These are phyloP conservation scores for Oscheius sp. DNA, from an alignment of 2,888 invertebrate genomes.

Conservation along the genomic window DNA sequence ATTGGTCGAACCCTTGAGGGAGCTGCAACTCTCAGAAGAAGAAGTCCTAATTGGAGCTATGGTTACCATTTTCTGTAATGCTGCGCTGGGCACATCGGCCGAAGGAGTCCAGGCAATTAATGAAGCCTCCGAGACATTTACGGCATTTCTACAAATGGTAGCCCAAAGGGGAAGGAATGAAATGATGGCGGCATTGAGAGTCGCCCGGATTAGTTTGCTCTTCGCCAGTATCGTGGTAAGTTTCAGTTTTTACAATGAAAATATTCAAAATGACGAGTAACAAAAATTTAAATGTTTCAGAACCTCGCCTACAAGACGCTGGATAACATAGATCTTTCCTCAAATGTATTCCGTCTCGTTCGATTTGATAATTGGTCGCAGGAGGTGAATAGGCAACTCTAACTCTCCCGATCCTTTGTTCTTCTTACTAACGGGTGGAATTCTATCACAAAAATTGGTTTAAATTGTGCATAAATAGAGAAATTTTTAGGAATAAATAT, in stretches of 20 bases:
- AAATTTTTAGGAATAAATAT: no score
- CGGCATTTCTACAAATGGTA: conserved; percentile 29
- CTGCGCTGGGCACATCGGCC: conserved; percentile 30
- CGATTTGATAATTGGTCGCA: conserved; percentile 41
- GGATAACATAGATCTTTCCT: conserved; percentile 49
- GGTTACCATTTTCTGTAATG: conserved; percentile 27
- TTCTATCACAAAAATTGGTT: no score
- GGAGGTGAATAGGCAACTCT: conserved; percentile 30
- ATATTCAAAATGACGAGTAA: no score
- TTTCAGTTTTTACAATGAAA: neutral
- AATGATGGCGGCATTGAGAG: conserved; percentile 31
- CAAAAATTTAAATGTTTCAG: conserved; percentile 32
- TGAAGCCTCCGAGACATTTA: conserved; percentile 41
- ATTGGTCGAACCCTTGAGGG: conserved; percentile 45
- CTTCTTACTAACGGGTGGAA: no score
- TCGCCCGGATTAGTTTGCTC: conserved; percentile 35
- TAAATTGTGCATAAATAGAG: no score
- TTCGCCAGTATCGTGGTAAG: conserved; percentile 30
- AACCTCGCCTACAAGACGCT: conserved; percentile 48
- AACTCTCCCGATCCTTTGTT: neutral
- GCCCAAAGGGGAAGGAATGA: conserved; percentile 32
- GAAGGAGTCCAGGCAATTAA: conserved; percentile 29
- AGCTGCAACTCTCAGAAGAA: conserved; percentile 42
- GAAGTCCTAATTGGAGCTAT: conserved; percentile 45
- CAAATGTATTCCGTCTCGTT: conserved; percentile 49